Conservation (phyloP, 2,797 vertebrate species). For the Ctenopoma multispine region DNA sequence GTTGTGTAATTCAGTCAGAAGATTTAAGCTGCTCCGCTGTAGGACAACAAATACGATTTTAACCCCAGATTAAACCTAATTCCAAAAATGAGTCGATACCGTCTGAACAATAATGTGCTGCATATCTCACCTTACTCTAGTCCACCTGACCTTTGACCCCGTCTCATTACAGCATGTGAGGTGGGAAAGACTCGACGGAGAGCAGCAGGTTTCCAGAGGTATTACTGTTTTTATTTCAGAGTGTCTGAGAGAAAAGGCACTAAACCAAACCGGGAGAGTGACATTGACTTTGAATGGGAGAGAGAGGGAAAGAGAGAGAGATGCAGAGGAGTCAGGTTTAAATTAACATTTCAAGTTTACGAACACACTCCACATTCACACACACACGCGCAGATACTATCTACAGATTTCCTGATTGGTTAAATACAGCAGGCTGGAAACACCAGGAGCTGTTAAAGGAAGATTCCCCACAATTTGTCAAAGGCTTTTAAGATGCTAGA, state of each 20-base stretch:
- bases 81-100: no score
- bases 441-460: conserved; percentile 11
- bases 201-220: conserved; percentile 67
- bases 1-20: no score
- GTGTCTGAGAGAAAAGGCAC: conserved; percentile 87
- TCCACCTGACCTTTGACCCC: not conserved
- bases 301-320: conserved; percentile 10
- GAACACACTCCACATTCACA: conserved; percentile 24
- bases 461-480: not conserved
- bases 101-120: not conserved
- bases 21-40: no score
- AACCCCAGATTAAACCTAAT: no score
- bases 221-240: conserved; percentile 85
- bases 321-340: conserved; percentile 31
- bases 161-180: not conserved
- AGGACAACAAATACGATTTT: no score
- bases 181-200: conserved; percentile 1
- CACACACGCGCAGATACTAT: conserved; percentile 13
- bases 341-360: conserved; percentile 60
- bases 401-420: conserved; percentile 41
- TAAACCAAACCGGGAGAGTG: conserved; percentile 83
- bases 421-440: conserved; percentile 29
- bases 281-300: conserved; percentile 57
- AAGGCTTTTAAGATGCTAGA: not conserved
- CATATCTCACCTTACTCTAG: not conserved